Conservation (phyloP, 37 sponge, comb jelly and placozoan genomes). For the Diacarnus erythraeanus region DNA sequence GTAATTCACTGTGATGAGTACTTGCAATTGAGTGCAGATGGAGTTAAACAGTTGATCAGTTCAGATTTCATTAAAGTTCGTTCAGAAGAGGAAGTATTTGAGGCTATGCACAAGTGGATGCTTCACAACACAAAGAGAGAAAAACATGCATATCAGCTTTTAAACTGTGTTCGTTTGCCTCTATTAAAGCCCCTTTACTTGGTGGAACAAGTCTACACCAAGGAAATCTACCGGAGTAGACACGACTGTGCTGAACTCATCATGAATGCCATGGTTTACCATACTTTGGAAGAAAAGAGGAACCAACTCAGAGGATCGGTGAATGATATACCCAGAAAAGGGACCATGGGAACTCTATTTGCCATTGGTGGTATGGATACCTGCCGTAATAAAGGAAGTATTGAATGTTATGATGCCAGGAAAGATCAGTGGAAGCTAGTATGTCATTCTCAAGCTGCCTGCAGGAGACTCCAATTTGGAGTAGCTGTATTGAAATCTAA, state of each 20-base stretch:
- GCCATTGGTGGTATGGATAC: slow-evolving; percentile 72
- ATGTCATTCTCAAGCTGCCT: slow-evolving; percentile 18
- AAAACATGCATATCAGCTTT: slow-evolving; percentile 29
- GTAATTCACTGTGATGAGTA: slow-evolving; percentile 77
- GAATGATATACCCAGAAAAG: slow-evolving; percentile 29
- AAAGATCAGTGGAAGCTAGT: slow-evolving; percentile 45
- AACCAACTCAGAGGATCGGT: slow-evolving; percentile 8
- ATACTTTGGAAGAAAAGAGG: slow-evolving; percentile 40
- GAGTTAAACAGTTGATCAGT: slow-evolving; percentile 33
- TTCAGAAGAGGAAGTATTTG: slow-evolving; percentile 67
- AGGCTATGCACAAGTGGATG: slow-evolving; percentile 67
- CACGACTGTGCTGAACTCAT: slow-evolving; percentile 36
- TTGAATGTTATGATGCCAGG: slow-evolving; percentile 63
- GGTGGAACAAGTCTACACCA: slow-evolving; percentile 45
- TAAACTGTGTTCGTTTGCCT: slow-evolving; percentile 55
- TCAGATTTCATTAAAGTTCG: slow-evolving; percentile 62
- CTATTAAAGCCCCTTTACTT: slow-evolving; percentile 47
- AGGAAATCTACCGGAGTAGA: slow-evolving; percentile 27
- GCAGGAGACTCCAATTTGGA: slow-evolving; percentile 71
- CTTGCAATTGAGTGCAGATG: slow-evolving; percentile 41
- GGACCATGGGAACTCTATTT: slow-evolving; percentile 65
- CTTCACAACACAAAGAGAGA: slow-evolving; percentile 26
- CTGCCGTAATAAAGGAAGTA: slow-evolving; percentile 42
- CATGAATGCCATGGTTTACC: slow-evolving; percentile 60
- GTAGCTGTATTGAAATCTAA: slow-evolving; percentile 42